phyloP scores from a whole-genome alignment of 2,113 vertebrate species.

The Mastomys coucha region DNA sequence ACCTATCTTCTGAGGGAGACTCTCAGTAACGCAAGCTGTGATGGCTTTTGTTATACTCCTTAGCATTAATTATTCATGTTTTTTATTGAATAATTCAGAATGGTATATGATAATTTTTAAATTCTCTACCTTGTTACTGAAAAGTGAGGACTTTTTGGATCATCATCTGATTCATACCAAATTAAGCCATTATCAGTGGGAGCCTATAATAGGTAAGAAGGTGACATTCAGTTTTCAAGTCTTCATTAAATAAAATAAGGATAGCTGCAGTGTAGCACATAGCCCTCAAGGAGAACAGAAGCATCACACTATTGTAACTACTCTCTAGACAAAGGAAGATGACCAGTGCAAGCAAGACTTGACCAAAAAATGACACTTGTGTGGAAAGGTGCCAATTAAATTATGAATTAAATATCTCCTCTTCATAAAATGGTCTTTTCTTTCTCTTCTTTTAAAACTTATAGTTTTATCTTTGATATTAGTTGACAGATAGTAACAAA shows the following conservation, averaged over 20 bases:
- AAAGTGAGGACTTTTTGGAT: constrained; percentile 63
- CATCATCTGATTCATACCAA: constrained; percentile 71
- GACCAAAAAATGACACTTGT: background rate
- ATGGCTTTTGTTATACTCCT: constrained; percentile 86
- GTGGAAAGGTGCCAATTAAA: background rate
- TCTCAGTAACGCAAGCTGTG: constrained; percentile 75
- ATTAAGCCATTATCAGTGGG: constrained; percentile 63
- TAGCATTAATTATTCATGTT: constrained; percentile 87
- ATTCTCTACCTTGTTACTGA: constrained; percentile 77
- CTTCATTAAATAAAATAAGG: constrained; percentile 73
- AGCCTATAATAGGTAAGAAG: constrained; percentile 68
- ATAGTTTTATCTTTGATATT: constrained; percentile 9
- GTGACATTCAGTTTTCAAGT: constrained; percentile 72
- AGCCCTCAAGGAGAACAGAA: constrained; percentile 3
- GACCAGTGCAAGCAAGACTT: background rate
- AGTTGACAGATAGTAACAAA: background rate
- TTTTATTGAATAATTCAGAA: constrained; percentile 89
- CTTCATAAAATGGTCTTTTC: background rate
- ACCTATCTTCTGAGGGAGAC: constrained; percentile 84
- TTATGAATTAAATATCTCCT: background rate
- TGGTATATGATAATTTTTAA: constrained; percentile 84
- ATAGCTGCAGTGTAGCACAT: background rate
- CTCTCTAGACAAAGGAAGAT: background rate
- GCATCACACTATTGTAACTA: background rate
- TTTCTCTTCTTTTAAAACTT: background rate